A percentile compares a stretch with the other conserved stretches of the same genome.
Evolutionary conservation across 2,113 vertebrate genomes (phyloP).

Genomic region (Bubalus kerabau): DNA sequence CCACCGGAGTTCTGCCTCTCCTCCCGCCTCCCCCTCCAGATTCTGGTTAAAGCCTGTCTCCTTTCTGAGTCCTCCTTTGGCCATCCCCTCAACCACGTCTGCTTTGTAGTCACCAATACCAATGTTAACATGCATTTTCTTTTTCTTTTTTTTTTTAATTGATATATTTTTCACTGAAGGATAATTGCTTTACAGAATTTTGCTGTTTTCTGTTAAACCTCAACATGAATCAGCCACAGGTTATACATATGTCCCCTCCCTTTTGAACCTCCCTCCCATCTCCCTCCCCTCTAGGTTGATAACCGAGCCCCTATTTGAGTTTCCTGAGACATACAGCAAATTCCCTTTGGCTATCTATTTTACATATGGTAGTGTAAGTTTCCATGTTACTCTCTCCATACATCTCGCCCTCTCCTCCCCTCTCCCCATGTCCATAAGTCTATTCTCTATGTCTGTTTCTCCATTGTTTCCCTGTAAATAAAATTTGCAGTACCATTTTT

Average conservation of each 20-base stretch:
- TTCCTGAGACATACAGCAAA: neutral
- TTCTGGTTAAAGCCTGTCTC: neutral
- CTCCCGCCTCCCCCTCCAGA: too few species aligned
- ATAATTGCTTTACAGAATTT: neutral
- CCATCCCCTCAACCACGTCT: neutral
- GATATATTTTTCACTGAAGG: neutral
- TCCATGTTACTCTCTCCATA: neutral
- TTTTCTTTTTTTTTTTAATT: neutral
- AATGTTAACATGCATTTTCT: neutral
- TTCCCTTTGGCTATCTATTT: neutral
- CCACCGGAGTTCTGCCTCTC: neutral
- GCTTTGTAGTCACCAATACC: neutral
- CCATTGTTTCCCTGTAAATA: neutral
- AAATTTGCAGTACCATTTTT: neutral
- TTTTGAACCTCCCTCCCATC: neutral
- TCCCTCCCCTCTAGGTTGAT: neutral
- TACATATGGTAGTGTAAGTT: neutral
- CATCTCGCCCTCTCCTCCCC: neutral
- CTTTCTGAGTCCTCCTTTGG: neutral
- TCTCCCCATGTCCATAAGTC: neutral
- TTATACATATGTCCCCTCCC: neutral
- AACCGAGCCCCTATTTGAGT: neutral
- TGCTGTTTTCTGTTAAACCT: neutral
- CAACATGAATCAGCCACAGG: neutral
- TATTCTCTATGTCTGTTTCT: neutral